Evolutionary conservation across 1,140 invertebrate species (phyloP), one percentile per base, ranked within the genome.

Genomic region (Drosophila pallidifrons): DNA sequence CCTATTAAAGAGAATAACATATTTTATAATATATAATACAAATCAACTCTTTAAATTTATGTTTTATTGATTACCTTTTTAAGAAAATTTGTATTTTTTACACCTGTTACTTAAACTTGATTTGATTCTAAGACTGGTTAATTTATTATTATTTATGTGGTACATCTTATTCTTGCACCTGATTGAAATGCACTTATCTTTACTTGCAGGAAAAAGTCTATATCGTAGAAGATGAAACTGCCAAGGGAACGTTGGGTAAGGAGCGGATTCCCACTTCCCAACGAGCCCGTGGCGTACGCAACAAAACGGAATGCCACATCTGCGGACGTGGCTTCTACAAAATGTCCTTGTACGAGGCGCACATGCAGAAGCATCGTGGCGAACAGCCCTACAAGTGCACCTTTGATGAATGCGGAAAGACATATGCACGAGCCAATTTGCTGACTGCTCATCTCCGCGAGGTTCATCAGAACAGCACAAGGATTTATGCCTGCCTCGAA

Each of bases 281-380:
- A n/a, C 1, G 8, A 5, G 13, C n/a, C 4, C 58, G 55, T 4
- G 57, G 81, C 6, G 52, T 63, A 5, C 64, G 81, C n/a, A 49
- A 76, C 5, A 89, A 76, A 35, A 71, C 81, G 1, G 47, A 79
- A 6, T 89, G 85, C 28, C 55, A 47, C 30, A 69, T 76, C 43
- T 89, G 85, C 32, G 57, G 73, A 1, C 75, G 81, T 11, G 74
- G 85, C 1, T 89, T 89, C 46, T 89, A 89, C 63, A 89, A 89
- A 64, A 54, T 61, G 13, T 52, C 68, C 1, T 52, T 81, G 5
- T 79, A 79, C 20, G 81, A 89, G 59, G 85, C 85, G 3, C 85
- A 89, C 10, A 70, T 89, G 76, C 74, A 66, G n/a, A 61, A 60
- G 8, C 85, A 89, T 51, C 70, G 81, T 8, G 86, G 86, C 4